Percentiles rank a stretch among this genome's conserved stretches.
Evolutionary conservation across 2,797 vertebrate genomes (phyloP).

Genomic region (Arrhamphus sclerolepis): DNA sequence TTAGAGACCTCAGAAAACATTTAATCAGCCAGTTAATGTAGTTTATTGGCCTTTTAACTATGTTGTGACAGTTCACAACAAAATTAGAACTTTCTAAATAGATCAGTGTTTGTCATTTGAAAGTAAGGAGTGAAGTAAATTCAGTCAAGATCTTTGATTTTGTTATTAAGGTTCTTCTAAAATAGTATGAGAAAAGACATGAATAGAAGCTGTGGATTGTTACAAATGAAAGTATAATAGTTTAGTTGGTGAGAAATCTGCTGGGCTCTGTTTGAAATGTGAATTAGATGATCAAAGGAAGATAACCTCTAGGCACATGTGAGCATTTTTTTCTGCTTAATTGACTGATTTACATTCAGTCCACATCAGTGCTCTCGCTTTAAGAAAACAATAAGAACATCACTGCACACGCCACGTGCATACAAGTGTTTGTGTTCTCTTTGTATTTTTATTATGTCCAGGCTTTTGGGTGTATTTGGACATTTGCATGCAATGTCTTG

Average conservation of each 20-base stretch:
- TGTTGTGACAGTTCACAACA: too few species aligned
- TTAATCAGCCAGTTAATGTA: too few species aligned
- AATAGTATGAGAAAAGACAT: too few species aligned
- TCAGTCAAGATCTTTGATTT: too few species aligned
- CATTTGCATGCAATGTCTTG: conserved; percentile 11
- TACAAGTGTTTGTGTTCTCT: conserved; percentile 3
- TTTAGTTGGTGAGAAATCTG: conserved; percentile 1
- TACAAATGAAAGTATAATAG: background rate
- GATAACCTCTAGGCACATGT: background rate
- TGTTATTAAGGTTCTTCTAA: too few species aligned
- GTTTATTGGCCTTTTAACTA: too few species aligned
- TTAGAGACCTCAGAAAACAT: too few species aligned
- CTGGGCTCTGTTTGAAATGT: background rate
- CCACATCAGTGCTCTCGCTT: background rate
- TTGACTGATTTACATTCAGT: background rate
- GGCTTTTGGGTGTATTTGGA: conserved; percentile 3
- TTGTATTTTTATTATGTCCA: conserved; percentile 1
- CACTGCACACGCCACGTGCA: background rate
- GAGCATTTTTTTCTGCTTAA: conserved; percentile 1
- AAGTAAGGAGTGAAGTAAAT: too few species aligned
- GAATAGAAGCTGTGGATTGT: background rate
- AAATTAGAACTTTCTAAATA: too few species aligned
- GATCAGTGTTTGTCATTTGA: too few species aligned
- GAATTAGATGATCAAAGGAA: conserved; percentile 8
- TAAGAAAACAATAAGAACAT: background rate